These are phyloP conservation scores for Bovichtus variegatus DNA, from an alignment of 2,797 vertebrate genomes.

Conservation along the genomic window DNA sequence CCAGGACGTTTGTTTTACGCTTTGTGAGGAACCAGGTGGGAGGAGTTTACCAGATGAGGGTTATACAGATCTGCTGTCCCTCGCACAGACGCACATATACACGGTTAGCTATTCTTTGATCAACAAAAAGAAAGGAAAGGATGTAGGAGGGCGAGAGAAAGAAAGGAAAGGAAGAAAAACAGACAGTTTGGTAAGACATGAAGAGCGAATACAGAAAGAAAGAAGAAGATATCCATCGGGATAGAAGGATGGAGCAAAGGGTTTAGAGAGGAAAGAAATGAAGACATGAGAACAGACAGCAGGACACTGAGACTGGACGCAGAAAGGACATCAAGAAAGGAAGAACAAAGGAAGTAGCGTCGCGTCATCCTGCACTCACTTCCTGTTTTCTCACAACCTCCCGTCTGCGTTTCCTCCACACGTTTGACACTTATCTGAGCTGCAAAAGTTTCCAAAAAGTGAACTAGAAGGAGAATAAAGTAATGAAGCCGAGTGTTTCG, in stretches of 20 bases:
- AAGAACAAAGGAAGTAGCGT: not conserved
- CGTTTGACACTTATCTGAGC: not conserved
- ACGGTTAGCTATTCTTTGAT: not conserved
- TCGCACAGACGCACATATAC: not conserved
- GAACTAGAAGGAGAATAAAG: not conserved
- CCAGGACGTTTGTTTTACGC: slow-evolving; percentile 58
- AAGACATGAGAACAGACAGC: not conserved
- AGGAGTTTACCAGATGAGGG: slow-evolving; percentile 7
- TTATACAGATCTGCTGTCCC: slow-evolving; percentile 18
- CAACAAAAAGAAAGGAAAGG: not conserved
- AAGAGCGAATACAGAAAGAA: not conserved
- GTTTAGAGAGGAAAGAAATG: not conserved
- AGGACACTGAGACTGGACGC: not conserved
- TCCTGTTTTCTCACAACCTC: not conserved
- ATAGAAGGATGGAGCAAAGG: not conserved
- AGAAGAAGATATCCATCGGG: not conserved
- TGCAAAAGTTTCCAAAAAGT: not conserved
- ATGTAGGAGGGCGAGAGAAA: not conserved
- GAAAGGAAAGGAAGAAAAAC: not conserved
- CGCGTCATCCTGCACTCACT: too few relatives aligned
- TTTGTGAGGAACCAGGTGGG: slow-evolving; percentile 48
- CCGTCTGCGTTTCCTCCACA: not conserved
- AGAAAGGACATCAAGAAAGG: not conserved
- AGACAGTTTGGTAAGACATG: not conserved
- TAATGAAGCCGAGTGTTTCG: not conserved